Percentiles rank a stretch among this genome's conserved stretches.
phyloP scores from a whole-genome alignment of 23 tunicate genomes.

The Corella eumyota region DNA sequence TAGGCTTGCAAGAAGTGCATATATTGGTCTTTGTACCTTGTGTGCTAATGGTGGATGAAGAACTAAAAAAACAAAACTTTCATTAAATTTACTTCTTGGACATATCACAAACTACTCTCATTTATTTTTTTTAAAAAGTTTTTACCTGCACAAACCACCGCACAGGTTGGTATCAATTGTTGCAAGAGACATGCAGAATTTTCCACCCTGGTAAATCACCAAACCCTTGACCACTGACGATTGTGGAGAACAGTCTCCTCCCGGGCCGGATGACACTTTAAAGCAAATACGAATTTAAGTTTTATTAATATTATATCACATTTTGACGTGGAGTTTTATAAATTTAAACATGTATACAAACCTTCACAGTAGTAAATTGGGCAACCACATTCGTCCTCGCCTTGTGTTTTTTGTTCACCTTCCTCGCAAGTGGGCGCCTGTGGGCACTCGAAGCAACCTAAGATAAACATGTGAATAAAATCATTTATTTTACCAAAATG shows the following conservation, averaged over 20 bases:
- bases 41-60: too few species aligned
- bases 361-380: slow-evolving; percentile 30
- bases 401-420: slow-evolving; percentile 21
- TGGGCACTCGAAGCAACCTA: slow-evolving; percentile 41
- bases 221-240: not conserved
- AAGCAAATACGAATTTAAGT: too few species aligned
- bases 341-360: not conserved
- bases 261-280: too few species aligned
- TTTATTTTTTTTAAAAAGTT: too few species aligned
- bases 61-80: too few species aligned
- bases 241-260: not conserved
- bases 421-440: slow-evolving; percentile 31
- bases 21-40: too few species aligned
- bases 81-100: too few species aligned
- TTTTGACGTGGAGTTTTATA: too few species aligned
- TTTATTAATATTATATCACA: too few species aligned
- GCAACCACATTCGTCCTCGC: slow-evolving; percentile 56
- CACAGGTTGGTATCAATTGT: not conserved
- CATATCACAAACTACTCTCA: too few species aligned
- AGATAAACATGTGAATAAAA: not conserved
- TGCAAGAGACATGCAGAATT: not conserved
- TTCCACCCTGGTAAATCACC: not conserved
- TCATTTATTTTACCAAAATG: not conserved
- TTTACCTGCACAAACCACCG: slow-evolving; percentile 8
- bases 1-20: too few species aligned